Conservation (phyloP, 2,113 vertebrate genomes). For the Antechinus flavipes region DNA sequence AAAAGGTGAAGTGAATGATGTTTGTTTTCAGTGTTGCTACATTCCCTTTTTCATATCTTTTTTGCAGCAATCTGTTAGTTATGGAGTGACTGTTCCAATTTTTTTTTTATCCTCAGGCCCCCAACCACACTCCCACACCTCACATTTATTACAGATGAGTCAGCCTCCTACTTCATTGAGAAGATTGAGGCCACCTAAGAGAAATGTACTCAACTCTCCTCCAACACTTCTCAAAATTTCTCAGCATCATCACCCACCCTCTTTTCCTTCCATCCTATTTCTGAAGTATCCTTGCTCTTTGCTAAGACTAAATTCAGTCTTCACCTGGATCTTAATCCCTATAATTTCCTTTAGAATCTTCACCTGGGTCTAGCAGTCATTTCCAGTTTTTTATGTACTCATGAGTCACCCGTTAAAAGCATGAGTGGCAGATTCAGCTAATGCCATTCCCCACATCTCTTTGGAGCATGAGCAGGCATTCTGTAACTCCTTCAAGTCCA, state of each 20-base stretch:
- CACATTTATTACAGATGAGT: neutral
- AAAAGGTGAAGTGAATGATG: neutral
- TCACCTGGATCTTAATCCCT: neutral
- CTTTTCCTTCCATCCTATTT: neutral
- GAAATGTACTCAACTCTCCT: neutral
- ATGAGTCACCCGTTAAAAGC: neutral
- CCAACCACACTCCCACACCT: neutral
- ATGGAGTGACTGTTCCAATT: neutral
- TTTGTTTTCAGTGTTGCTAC: neutral
- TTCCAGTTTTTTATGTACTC: neutral
- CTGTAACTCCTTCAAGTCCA: neutral
- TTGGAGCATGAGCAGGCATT: neutral
- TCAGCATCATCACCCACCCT: neutral
- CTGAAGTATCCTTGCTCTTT: neutral
- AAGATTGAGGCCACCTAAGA: neutral
- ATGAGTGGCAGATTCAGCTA: neutral
- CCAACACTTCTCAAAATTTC: neutral
- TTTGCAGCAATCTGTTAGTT: neutral
- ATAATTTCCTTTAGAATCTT: neutral
- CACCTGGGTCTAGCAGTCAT: neutral
- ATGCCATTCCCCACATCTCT: neutral
- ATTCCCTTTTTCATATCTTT: neutral
- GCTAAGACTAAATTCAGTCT: neutral
- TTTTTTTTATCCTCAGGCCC: neutral
- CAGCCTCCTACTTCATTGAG: neutral